These are phyloP conservation scores for Arctopsyche grandis DNA, from an alignment of 1,140 invertebrate genomes.

Conservation along the genomic window DNA sequence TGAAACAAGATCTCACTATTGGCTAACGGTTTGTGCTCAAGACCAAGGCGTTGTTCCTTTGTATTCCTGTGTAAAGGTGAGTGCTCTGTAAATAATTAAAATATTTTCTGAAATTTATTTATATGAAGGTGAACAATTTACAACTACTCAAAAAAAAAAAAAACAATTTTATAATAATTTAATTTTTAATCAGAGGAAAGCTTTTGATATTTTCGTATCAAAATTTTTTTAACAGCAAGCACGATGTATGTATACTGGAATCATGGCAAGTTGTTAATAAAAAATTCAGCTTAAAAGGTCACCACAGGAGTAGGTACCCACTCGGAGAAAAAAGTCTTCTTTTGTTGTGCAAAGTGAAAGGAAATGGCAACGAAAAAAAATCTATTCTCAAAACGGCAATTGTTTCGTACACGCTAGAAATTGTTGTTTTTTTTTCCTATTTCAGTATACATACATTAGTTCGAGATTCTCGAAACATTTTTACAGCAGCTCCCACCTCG, in stretches of 20 bases:
- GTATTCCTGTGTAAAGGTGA: conserved; percentile 79
- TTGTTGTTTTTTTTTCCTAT: too few species aligned
- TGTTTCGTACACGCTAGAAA: not conserved
- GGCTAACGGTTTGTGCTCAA: conserved; percentile 88
- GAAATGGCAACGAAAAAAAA: not conserved
- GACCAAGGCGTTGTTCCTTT: conserved; percentile 86
- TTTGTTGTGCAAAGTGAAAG: conserved; percentile 8
- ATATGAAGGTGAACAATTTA: not conserved
- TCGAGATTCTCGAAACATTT: too few species aligned
- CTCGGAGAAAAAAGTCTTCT: not conserved
- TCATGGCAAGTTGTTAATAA: conserved; percentile 23
- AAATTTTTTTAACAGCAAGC: too few species aligned
- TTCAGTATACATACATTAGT: too few species aligned
- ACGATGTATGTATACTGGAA: too few species aligned
- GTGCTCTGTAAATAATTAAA: not conserved
- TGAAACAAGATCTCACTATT: conserved; percentile 84
- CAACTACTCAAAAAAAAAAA: too few species aligned
- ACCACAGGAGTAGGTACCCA: too few species aligned
- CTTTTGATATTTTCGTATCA: too few species aligned
- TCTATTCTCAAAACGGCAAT: not conserved
- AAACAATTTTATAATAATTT: too few species aligned
- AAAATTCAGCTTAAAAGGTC: not conserved
- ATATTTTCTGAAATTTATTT: conserved; percentile 29
- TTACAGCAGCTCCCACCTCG: too few species aligned
- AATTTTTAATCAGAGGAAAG: too few species aligned